These are phyloP conservation scores for Pararge aegeria DNA, from an alignment of 1,140 invertebrate species.

Conservation along the genomic window DNA sequence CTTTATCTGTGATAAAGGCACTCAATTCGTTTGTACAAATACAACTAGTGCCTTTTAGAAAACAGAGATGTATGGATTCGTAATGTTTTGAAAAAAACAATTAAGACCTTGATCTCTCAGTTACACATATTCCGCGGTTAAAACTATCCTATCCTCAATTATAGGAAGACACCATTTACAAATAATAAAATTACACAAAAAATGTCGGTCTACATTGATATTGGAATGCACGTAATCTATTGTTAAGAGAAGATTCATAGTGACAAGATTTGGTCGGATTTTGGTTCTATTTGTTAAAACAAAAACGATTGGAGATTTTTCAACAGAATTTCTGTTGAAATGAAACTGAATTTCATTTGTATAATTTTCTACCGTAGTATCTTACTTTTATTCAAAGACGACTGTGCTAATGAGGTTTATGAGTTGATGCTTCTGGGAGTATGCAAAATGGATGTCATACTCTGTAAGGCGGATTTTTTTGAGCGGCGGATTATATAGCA, in stretches of 20 bases:
- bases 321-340: too few relatives aligned
- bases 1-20: too few relatives aligned
- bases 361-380: neutral
- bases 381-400: too few relatives aligned
- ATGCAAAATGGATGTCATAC: too few relatives aligned
- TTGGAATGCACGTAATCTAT: conserved; percentile 27
- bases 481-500: too few relatives aligned
- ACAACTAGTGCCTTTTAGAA: too few relatives aligned
- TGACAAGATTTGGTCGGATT: conserved; percentile 43
- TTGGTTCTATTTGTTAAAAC: conserved; percentile 51
- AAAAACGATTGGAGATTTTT: conserved; percentile 31
- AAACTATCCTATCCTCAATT: conserved; percentile 24
- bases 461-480: too few relatives aligned
- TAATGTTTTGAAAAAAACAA: too few relatives aligned
- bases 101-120: neutral
- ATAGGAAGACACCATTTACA: conserved; percentile 33
- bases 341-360: conserved; percentile 53
- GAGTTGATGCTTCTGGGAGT: too few relatives aligned
- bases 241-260: conserved; percentile 11
- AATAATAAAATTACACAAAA: conserved; percentile 13
- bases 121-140: neutral
- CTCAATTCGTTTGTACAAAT: too few relatives aligned
- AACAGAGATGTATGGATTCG: too few relatives aligned
- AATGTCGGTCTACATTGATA: neutral
- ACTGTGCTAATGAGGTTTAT: too few relatives aligned